Percentiles rank a stretch among this genome's conserved stretches.
Conservation (phyloP, 2,113 vertebrate species). For the Apeltes quadracus region DNA sequence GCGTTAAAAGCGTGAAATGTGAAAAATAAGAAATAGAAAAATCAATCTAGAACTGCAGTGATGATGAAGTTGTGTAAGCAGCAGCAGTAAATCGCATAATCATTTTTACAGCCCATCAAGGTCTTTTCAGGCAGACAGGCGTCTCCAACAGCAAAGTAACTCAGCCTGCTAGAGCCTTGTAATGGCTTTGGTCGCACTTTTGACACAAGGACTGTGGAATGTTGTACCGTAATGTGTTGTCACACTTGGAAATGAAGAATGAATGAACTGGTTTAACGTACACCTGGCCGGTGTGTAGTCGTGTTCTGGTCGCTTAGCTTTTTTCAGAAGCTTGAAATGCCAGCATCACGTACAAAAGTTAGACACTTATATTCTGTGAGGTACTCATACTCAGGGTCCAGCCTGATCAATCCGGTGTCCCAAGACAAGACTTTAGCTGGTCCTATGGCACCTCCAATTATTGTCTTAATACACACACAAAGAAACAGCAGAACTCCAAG, state of each 20-base stretch:
- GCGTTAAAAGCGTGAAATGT: not conserved
- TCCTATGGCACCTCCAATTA: not conserved
- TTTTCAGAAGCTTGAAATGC: no score
- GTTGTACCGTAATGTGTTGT: not conserved
- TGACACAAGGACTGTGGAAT: not conserved
- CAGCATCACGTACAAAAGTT: no score
- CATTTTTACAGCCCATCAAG: not conserved
- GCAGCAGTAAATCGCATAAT: not conserved
- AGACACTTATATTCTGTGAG: no score
- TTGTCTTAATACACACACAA: not conserved
- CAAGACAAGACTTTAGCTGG: no score
- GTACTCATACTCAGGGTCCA: no score
- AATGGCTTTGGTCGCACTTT: not conserved
- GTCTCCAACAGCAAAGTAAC: not conserved
- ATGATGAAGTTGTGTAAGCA: not conserved
- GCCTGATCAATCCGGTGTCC: not conserved
- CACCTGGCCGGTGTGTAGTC: not conserved
- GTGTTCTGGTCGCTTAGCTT: not conserved
- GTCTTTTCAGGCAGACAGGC: not conserved
- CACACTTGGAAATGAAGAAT: not conserved
- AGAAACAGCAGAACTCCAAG: not conserved
- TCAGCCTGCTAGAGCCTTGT: not conserved
- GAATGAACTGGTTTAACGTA: not conserved
- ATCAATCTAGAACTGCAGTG: not conserved
- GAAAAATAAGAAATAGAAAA: slow-evolving; percentile 3